Base-by-base conservation (phyloP, 2,797 vertebrate species). In the Kryptolebias ocellatus region DNA sequence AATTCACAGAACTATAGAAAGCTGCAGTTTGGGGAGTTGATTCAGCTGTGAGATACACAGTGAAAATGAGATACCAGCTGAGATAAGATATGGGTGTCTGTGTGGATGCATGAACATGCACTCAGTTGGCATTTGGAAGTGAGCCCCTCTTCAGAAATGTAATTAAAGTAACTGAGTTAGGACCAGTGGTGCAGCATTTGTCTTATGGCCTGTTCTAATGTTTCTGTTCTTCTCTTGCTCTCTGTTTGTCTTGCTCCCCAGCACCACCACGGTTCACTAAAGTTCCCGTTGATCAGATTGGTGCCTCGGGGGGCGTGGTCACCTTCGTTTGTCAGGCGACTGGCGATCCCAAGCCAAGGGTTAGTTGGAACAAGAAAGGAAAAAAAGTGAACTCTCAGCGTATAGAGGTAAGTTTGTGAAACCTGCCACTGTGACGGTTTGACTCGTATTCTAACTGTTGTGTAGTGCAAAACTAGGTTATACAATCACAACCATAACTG, bases 311-410 rank as follows among this genome's bases (percentile, higher is more conserved):
- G 72, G 97, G 97, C 0, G 97, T 98, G 83, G 97, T 97, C 29
- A 98, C 97, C 76, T 99, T 99, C 0, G 96, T 99, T 28, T 99
- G 97, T 90, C 97, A 99, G 82, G 97, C 97, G 0, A 94, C 94
- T 0, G 97, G 97, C 0, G 95, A 98, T 78, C 97, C 97, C 6
- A 98, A 97, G 87, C 97, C 97, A 0, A 94, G 93, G 60, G 96
- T 99, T 63, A 96, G 95, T 75, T 99, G 97, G 97, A 98, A 97
- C 92, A 99, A 99, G 91, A 98, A 98, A 74, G 97, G 97, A 69
- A 98, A 98, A 87, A 96, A 97, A 75, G 97, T 98, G 79, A 99
- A 97, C 87, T 98, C 97, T 0, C 97, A 98, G 87, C 95, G 97
- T 54, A 97, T 99, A 20, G 97, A 99, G 96, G 97, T 99, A 79